Base-by-base conservation (phyloP, 1,140 invertebrate species). In the Drosophila pruinosa region DNA sequence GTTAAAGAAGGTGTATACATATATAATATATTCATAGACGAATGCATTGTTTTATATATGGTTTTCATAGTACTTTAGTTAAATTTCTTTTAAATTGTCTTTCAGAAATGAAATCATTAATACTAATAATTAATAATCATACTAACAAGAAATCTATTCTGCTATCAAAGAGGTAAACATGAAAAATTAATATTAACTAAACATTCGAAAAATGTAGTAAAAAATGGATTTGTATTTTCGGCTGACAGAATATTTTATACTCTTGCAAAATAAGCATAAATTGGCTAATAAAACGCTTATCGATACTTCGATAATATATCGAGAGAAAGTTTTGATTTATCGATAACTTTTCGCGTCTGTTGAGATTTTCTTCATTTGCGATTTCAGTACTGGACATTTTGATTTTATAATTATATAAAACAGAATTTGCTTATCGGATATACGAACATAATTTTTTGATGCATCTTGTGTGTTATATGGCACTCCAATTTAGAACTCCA, bases 161-260 rank as follows among this genome's bases (percentile, higher is more conserved):
- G 57, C 50, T 58, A 63, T 36, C 63, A 26, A 72, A 50, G 50
- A 73, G 71, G 71, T 73, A 73, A 73, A 57, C 15, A 62, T 62
- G 34, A 41, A 21, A 28, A 50, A 36, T n/a, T n/a, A n/a, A n/a
- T n/a, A n/a, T 24, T 15, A n/a, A 38, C 48, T 34, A 34, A 31
- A 34, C 12, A 28, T 21, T 31, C 12, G 24, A 50, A 17, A 67
- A 50, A 52, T 50, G 1, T 31, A 17, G 24, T 3, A 17, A 10
- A n/a, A 45, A 56, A 19, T 28, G 14, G n/a, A 24, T 36, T 28
- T 2, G 2, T 26, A 3, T n/a, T 62, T 67, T 65, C 62, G 62
- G 53, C 22, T 21, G 2, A 14, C 41, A 52, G 41, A 57, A 57
- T 38, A 10, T 36, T 22, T 17, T 48, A 48, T 57, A 48, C 62